phyloP scores from a whole-genome alignment of 2,888 invertebrate genomes.

The Nymphalis urticae region DNA sequence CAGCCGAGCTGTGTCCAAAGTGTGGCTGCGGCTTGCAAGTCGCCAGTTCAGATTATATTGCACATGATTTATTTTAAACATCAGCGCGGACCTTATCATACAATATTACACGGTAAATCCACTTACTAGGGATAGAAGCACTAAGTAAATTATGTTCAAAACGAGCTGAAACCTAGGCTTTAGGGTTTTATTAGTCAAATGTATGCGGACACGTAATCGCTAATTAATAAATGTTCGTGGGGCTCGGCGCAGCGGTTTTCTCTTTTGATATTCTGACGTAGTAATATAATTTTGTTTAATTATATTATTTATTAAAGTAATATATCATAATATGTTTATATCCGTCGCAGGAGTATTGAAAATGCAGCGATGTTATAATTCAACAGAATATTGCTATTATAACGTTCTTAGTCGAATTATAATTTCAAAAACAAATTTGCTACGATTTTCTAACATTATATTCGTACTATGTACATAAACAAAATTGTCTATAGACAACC shows the following conservation, averaged over 20 bases:
- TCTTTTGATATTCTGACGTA: background rate
- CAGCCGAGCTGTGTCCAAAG: no score
- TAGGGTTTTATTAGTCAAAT: constrained; percentile 11
- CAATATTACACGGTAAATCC: constrained; percentile 3
- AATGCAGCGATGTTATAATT: no score
- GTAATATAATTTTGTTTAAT: background rate
- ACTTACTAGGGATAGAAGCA: background rate
- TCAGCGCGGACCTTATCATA: background rate
- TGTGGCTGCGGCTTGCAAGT: no score
- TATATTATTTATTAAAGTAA: no score
- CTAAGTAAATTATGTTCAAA: constrained; percentile 14
- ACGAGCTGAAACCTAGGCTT: constrained; percentile 8
- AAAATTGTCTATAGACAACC: no score
- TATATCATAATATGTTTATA: no score
- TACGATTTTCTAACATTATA: no score
- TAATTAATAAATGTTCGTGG: constrained; percentile 10
- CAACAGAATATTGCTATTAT: no score
- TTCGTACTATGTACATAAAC: no score
- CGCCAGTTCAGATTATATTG: background rate
- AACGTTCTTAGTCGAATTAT: no score
- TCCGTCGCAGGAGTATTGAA: no score
- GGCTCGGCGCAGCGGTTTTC: background rate
- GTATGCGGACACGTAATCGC: constrained; percentile 7
- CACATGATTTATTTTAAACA: background rate
- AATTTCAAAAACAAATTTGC: no score